Conservation (phyloP, 2,888 invertebrate species). For the Operophtera brumata region DNA sequence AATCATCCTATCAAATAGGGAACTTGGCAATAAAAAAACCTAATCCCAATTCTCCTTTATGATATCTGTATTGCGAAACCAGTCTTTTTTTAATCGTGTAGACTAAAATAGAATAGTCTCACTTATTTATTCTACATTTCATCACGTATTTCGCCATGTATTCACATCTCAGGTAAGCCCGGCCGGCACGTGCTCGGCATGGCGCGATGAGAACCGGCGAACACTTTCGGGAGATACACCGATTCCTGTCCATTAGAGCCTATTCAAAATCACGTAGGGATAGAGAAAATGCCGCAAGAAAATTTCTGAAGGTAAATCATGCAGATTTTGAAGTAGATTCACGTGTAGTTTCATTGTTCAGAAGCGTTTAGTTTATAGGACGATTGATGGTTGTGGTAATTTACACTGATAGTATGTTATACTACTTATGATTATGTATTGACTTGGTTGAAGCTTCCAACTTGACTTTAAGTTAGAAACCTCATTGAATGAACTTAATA, state of each 20-base stretch:
- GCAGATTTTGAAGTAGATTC: background rate
- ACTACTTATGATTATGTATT: too few species aligned
- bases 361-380: background rate
- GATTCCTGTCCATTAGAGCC: slow-evolving; percentile 4
- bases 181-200: slow-evolving; percentile 7
- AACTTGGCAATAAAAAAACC: too few species aligned
- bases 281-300: background rate
- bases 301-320: background rate
- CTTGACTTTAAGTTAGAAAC: too few species aligned
- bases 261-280: background rate
- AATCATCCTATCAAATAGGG: too few species aligned
- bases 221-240: background rate
- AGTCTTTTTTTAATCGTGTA: too few species aligned
- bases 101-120: too few species aligned
- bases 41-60: too few species aligned
- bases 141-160: background rate
- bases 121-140: background rate
- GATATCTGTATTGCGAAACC: too few species aligned
- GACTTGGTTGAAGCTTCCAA: too few species aligned
- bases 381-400: too few species aligned
- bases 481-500: too few species aligned
- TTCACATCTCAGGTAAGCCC: background rate
- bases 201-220: background rate
- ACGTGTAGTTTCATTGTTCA: background rate
- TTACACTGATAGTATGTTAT: too few species aligned